Conservation (phyloP, 2,113 vertebrate species). For the Corythornis madagascariensis region DNA sequence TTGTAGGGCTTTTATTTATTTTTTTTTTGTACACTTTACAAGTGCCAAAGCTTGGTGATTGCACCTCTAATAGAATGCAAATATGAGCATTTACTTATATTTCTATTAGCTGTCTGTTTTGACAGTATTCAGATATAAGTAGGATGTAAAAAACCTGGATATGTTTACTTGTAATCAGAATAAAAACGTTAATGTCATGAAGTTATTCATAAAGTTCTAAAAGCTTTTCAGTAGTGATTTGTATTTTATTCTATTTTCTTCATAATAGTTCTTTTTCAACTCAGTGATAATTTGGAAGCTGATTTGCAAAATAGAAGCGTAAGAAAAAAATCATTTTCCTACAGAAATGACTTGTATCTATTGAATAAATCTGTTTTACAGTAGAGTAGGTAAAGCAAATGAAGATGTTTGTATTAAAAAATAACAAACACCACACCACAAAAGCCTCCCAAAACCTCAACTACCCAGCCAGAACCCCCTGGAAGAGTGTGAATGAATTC, state of each 20-base stretch:
- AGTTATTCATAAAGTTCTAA: neutral
- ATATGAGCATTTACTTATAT: slow-evolving; percentile 4
- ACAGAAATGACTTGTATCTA: neutral
- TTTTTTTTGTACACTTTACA: neutral
- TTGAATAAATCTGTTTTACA: neutral
- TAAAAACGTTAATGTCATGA: neutral
- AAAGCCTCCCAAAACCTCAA: neutral
- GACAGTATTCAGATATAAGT: neutral
- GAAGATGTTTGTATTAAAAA: neutral
- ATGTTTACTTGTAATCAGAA: neutral
- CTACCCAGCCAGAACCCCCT: fast-evolving
- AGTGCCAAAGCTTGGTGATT: neutral
- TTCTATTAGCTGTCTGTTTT: slow-evolving; percentile 36
- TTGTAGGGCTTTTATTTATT: neutral
- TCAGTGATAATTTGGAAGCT: neutral
- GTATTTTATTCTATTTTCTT: neutral
- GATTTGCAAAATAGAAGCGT: neutral
- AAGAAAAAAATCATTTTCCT: neutral
- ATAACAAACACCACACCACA: fast-evolving
- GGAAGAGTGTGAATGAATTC: neutral
- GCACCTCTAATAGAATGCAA: slow-evolving; percentile 13
- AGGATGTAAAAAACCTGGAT: neutral
- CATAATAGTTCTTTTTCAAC: neutral
- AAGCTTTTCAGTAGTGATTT: neutral
- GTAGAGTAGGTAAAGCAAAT: neutral